Evolutionary conservation across 1,140 invertebrate species (phyloP), one percentile per base, ranked within the genome.

Genomic region (Trichonephila inaurata): DNA sequence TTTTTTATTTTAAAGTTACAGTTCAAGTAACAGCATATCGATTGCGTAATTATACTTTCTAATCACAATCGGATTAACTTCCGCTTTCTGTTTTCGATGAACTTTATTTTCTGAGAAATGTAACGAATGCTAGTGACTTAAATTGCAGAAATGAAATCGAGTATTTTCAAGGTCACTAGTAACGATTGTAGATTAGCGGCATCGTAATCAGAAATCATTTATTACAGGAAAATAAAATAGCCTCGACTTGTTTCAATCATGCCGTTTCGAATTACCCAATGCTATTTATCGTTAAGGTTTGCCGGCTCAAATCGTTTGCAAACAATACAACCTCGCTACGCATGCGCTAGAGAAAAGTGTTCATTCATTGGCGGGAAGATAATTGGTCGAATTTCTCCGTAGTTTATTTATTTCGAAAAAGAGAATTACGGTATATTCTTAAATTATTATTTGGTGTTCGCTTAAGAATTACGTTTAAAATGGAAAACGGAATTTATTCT

Each of bases 1-100:
- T 16, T 77, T 19, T 51, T 51, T 40, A 40, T 51, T 51, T 51
- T 12, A 51, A 33, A 33, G 28, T 77, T 77, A 19, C n/a, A 85
- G 83, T 60, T 85, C 83, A 60, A 85, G 14, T 85, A 19, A 85
- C 83, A 60, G n/a, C 83, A 21, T 61, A n/a, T 85, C 83, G 83
- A 85, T 85, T 85, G 28, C 83, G 51, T 24, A 61, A 85, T 85
- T 85, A 85, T 28, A 85, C 83, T 85, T 85, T 85, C n/a, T 85
- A 60, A 85, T 85, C 51, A 51, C 21, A 85, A 85, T 58, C 51
- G 83, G 58, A 58, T 85, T 58, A 24, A 28, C 58, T 85, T 61
- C 60, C 72, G 10, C 24, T 24, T 77, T n/a, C 66, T 64, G 66
- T 77, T 77, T 40, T 24, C 28, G 18, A 16, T 61, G 83, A 58